Percentiles rank a stretch among this genome's conserved stretches.
Conservation (phyloP, 35 echinoderm and acorn worm species). For the Lytechinus pictus region DNA sequence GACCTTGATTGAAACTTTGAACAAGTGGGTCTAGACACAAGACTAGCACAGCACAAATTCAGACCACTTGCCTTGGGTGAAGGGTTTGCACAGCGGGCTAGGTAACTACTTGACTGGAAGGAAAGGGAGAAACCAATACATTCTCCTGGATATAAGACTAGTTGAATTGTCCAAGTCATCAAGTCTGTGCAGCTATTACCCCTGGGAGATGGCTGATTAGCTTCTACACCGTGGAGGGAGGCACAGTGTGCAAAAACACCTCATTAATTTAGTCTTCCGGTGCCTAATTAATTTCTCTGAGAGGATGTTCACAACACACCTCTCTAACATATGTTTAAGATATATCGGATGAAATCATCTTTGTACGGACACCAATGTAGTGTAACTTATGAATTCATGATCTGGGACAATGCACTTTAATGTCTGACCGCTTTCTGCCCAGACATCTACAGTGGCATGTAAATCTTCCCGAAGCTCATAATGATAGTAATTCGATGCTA, state of each 20-base stretch:
- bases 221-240: not conserved
- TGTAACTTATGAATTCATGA: not conserved
- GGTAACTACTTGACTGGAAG: too few species aligned
- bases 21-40: too few species aligned
- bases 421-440: not conserved
- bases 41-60: too few species aligned
- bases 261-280: slow-evolving; percentile 4
- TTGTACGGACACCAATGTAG: not conserved
- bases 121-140: too few species aligned
- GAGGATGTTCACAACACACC: not conserved
- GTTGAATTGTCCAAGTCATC: not conserved
- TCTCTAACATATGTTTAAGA: not conserved
- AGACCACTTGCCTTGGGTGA: too few species aligned
- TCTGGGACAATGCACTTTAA: slow-evolving; percentile 8
- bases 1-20: too few species aligned
- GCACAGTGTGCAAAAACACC: slow-evolving; percentile 9
- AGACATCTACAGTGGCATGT: not conserved
- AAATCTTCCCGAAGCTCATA: not conserved
- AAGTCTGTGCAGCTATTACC: not conserved
- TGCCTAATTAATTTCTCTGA: slow-evolving; percentile 19
- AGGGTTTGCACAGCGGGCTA: too few species aligned
- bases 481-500: not conserved
- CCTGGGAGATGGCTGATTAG: not conserved
- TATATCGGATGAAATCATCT: not conserved
- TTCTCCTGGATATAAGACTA: not conserved